Base-by-base conservation (phyloP, 2,797 vertebrate genomes). In the Manis crassicaudata region DNA sequence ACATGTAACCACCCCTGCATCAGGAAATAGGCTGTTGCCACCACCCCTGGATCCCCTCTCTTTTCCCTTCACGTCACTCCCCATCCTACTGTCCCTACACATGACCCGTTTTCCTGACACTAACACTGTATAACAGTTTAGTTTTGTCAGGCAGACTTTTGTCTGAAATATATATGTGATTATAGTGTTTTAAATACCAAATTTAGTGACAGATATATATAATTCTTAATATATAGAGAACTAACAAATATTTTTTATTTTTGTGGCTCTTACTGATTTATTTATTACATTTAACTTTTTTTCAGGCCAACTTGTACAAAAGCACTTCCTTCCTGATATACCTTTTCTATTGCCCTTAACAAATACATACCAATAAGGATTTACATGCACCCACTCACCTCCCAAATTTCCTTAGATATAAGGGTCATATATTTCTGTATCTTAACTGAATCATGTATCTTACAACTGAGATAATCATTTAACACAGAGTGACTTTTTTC, bases 131-230 rank as follows among this genome's bases (percentile, higher is more conserved):
- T 5, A 32, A 25, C 40, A 62, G n/a, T 50, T 75, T 60, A 62
- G 54, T 62, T 60, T 50, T 25, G 3, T 70, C 23, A 35, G 37
- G 20, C 12, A 75, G 58, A 82, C 68, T 88, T 81, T n/a, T 14
- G 1, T 29, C 35, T 35, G 40, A 89, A 67, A 43, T 40, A 27
- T 35, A 17, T 79, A 12, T 70, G 56, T 79, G 76, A 88, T 73
- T 82, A 80, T 72, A 14, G 32, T 85, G n/a, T 92, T 94, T 95
- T 88, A 90, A 90, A 75, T 65, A 76, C 63, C 35, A n/a, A 50
- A 25, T 81, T 72, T 37, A 88, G 50, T 62, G 54, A 58, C 35
- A 86, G 32, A 35, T 37, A 46, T n/a, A 81, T 72, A 10, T 58
- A 58, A 56, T 52, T 75, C 29, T 68, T 92, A 83, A 54, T 77